These are phyloP conservation scores for Acanthurus lineatus DNA, from an alignment of 2,797 vertebrate genomes.

Conservation along the genomic window DNA sequence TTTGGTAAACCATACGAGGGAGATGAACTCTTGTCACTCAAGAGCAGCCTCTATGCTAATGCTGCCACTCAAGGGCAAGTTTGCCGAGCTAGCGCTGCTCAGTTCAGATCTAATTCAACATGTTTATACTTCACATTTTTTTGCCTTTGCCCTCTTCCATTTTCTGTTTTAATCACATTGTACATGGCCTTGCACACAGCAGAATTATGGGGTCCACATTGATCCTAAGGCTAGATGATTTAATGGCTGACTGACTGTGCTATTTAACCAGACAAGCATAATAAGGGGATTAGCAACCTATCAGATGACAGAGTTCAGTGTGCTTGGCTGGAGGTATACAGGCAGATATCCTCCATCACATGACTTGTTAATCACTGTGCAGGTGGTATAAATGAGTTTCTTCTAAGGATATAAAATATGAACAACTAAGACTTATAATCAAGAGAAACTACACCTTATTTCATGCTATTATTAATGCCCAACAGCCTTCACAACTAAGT, in stretches of 20 bases:
- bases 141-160: slow-evolving; percentile 9
- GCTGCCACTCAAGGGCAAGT: slow-evolving; percentile 50
- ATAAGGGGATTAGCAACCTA: slow-evolving; percentile 80
- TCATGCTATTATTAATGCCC: not conserved
- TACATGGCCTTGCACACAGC: slow-evolving; percentile 30
- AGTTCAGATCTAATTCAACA: slow-evolving; percentile 31
- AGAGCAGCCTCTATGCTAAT: slow-evolving; percentile 42
- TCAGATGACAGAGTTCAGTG: slow-evolving; percentile 78
- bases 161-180: slow-evolving; percentile 39
- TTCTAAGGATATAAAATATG: not conserved
- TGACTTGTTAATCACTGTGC: slow-evolving; percentile 46
- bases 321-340: slow-evolving; percentile 68
- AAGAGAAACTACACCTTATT: not conserved
- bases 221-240: slow-evolving; percentile 71
- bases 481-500: not conserved
- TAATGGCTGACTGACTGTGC: slow-evolving; percentile 77
- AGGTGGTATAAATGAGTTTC: slow-evolving; percentile 32
- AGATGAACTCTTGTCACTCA: slow-evolving; percentile 77
- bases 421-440: not conserved
- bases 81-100: slow-evolving; percentile 30
- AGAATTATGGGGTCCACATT: slow-evolving; percentile 65
- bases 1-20: slow-evolving; percentile 63
- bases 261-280: slow-evolving; percentile 78
- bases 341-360: slow-evolving; percentile 57
- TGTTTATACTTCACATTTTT: slow-evolving; percentile 42